Conservation (phyloP, 2,797 vertebrate species). For the Chrysocyon brachyurus region DNA sequence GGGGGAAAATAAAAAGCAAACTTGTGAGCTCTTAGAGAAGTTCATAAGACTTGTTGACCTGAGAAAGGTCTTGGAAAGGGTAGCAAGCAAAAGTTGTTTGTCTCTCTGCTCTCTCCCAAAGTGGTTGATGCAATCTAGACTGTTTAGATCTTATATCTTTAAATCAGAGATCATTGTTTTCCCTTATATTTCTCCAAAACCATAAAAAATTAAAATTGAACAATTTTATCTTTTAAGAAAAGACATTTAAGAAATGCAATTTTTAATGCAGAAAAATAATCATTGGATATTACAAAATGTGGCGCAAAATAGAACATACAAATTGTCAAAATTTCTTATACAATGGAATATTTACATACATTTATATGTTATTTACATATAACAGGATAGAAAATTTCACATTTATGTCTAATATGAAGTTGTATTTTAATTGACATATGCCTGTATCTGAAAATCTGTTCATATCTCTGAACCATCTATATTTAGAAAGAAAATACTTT, state of each 20-base stretch:
- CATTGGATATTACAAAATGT: background rate
- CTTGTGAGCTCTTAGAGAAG: background rate
- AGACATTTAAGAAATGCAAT: background rate
- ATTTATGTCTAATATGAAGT: background rate
- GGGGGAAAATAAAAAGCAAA: background rate
- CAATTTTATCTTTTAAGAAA: background rate
- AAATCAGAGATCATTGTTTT: background rate
- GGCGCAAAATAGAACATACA: background rate
- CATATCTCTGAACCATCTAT: background rate
- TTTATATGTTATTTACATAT: background rate
- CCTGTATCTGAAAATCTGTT: background rate
- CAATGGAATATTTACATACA: background rate
- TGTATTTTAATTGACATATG: background rate
- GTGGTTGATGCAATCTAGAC: background rate
- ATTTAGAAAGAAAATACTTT: conserved; percentile 5
- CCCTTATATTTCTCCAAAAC: background rate
- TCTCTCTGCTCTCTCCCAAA: background rate
- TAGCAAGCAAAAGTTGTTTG: fast-evolving
- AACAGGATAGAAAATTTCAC: background rate
- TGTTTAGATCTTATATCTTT: background rate
- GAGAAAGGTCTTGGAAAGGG: background rate
- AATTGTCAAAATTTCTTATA: background rate
- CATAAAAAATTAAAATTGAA: background rate
- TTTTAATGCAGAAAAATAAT: background rate
- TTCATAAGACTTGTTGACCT: background rate